Evolutionary conservation across 2,797 vertebrate genomes (phyloP).

Genomic region (Squalus acanthias): DNA sequence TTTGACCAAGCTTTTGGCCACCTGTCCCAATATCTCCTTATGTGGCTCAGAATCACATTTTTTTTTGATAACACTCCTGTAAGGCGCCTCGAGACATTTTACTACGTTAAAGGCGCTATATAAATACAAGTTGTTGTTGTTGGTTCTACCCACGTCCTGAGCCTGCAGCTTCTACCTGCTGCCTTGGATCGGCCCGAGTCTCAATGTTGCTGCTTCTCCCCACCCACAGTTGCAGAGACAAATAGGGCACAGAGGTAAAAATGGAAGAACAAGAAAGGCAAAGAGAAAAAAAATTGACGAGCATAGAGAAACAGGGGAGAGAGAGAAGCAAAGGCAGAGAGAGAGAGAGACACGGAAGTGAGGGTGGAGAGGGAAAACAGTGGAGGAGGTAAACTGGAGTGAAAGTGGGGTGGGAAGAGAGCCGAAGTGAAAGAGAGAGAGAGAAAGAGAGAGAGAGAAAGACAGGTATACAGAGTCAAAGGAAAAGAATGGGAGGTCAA

Average conservation of each 20-base stretch:
- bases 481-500: too few relatives aligned
- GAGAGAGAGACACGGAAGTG: neutral
- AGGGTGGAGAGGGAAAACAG: neutral
- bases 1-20: neutral
- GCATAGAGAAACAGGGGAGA: neutral
- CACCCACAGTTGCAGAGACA: neutral
- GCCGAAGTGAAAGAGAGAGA: neutral
- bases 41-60: neutral
- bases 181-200: neutral
- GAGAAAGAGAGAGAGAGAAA: neutral
- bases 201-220: neutral
- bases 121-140: too few relatives aligned
- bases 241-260: too few relatives aligned
- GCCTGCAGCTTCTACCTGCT: too few relatives aligned
- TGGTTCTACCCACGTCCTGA: too few relatives aligned
- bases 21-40: neutral
- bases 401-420: neutral
- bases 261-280: too few relatives aligned
- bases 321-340: neutral
- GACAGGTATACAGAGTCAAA: neutral
- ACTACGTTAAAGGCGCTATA: neutral
- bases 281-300: neutral
- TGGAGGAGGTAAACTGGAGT: neutral
- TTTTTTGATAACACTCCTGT: too few relatives aligned
- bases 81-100: neutral